Evolutionary conservation across 2,113 vertebrate species (phyloP), one percentile per base, ranked within the genome.

Genomic region (Corapipo altera): DNA sequence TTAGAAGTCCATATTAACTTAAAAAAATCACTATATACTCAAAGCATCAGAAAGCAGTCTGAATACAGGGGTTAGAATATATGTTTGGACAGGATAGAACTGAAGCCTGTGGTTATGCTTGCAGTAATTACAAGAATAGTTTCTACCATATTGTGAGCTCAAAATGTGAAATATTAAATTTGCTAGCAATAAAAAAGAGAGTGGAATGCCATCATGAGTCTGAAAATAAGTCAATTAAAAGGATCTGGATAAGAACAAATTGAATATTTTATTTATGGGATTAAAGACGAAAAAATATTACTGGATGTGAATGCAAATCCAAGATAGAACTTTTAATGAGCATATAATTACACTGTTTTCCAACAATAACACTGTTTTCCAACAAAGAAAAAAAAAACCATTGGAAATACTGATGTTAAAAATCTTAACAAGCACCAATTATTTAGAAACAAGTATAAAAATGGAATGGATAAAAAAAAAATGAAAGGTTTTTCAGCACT

Each of bases 351-450:
- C 28, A 21, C 6, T 27, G 32, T 32, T 92, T 66, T 64, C 89
- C 81, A 86, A 57, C 17, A 88, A 43, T 61, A 93, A 69, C n/a
- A 28, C 10, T 46, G 27, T 57, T 85, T 75, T 43, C 77, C 72
- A 61, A 66, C n/a, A 57, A 71, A 76, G 17, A 61, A 85, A 78
- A 59, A 65, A 91, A 58, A 49, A 15, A 8, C 17, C 8, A 69
- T 33, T 85, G 81, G 77, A 91, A 93, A 85, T 70, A 79, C 15
- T 78, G 44, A 96, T 65, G n/a, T 57, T 81, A 88, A 91, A 90
- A 80, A 15, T 89, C 52, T 75, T 80, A 88, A 61, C 13, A 83
- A 76, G 51, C 58, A 54, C 27, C 41, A 46, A 62, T 80, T 35
- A 79, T 72, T 87, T 78, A 73, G 70, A 89, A 92, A 70, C 12